These are phyloP conservation scores for Drosophila navojoa DNA, from an alignment of 1,140 invertebrate species.

Conservation along the genomic window DNA sequence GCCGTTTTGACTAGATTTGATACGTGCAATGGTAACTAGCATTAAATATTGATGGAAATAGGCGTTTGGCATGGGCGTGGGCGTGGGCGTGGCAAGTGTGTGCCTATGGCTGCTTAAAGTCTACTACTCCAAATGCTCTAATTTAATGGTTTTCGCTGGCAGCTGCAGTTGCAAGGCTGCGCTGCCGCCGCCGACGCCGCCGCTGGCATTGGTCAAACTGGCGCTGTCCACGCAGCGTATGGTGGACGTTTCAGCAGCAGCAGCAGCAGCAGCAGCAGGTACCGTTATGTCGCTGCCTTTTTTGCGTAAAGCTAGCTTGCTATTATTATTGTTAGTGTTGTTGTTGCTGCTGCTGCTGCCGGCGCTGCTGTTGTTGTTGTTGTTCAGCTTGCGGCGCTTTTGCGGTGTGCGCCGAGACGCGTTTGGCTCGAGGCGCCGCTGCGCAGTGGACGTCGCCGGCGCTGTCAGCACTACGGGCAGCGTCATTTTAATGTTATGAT, in stretches of 20 bases:
- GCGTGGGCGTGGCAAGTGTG: slow-evolving; percentile 15
- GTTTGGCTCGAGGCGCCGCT: neutral
- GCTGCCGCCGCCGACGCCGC: neutral
- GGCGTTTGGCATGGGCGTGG: neutral
- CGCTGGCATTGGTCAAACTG: slow-evolving; percentile 45
- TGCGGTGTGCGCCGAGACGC: slow-evolving; percentile 20
- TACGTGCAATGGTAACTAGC: slow-evolving; percentile 30
- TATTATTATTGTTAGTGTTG: neutral
- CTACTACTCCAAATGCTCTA: slow-evolving; percentile 58
- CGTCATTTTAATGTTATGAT: slow-evolving; percentile 55
- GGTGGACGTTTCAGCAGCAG: slow-evolving; percentile 5
- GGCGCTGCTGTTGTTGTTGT: slow-evolving; percentile 5
- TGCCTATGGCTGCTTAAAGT: neutral
- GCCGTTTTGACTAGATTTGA: slow-evolving; percentile 68
- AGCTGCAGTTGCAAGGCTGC: slow-evolving; percentile 53
- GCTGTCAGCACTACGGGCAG: slow-evolving; percentile 61
- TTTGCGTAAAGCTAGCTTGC: slow-evolving; percentile 12
- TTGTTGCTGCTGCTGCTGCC: slow-evolving; percentile 1
- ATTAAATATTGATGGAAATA: slow-evolving; percentile 9
- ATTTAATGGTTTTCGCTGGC: slow-evolving; percentile 62
- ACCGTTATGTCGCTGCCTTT: neutral
- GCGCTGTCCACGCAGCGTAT: slow-evolving; percentile 65
- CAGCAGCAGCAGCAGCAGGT: slow-evolving; percentile 5
- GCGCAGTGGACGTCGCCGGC: slow-evolving; percentile 11
- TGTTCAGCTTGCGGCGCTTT: slow-evolving; percentile 51